Conservation (phyloP, 2,113 vertebrate species). For the Gymnobelideus leadbeateri region DNA sequence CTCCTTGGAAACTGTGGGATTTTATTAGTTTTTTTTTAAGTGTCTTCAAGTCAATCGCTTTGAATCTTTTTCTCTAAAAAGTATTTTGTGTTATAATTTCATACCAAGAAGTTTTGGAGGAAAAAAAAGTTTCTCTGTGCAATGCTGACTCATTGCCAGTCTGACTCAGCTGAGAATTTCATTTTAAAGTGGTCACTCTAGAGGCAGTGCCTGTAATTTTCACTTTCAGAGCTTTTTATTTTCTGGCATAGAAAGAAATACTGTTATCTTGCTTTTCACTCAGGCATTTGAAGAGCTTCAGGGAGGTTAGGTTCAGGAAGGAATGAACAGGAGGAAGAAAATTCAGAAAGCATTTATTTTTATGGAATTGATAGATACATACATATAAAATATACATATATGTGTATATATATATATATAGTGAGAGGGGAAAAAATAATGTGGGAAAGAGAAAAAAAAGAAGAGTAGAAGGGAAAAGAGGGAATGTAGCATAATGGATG, state of each 20-base stretch:
- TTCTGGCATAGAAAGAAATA: not conserved
- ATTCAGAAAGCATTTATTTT: not conserved
- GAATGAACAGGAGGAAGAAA: not conserved
- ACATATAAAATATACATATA: not conserved
- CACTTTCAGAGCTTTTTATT: conserved; percentile 14
- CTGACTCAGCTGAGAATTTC: conserved; percentile 44
- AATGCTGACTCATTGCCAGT: conserved; percentile 14
- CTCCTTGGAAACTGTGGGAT: conserved; percentile 16
- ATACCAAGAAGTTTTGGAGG: not conserved
- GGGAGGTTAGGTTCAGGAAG: conserved; percentile 8
- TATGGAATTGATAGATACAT: not conserved
- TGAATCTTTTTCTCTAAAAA: conserved; percentile 30
- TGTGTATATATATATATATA: not conserved
- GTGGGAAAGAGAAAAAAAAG: not conserved
- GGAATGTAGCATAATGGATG: not conserved
- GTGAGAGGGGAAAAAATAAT: not conserved
- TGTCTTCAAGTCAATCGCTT: not conserved
- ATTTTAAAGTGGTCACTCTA: conserved; percentile 41
- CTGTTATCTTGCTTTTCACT: not conserved
- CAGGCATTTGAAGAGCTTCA: not conserved
- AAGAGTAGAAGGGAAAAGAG: not conserved
- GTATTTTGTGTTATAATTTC: conserved; percentile 31
- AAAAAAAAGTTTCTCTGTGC: conserved; percentile 55
- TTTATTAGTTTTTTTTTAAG: conserved; percentile 16
- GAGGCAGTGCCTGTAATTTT: conserved; percentile 34